These are phyloP conservation scores for Vicugna pacos DNA, from an alignment of 2,113 vertebrate species.

Conservation along the genomic window DNA sequence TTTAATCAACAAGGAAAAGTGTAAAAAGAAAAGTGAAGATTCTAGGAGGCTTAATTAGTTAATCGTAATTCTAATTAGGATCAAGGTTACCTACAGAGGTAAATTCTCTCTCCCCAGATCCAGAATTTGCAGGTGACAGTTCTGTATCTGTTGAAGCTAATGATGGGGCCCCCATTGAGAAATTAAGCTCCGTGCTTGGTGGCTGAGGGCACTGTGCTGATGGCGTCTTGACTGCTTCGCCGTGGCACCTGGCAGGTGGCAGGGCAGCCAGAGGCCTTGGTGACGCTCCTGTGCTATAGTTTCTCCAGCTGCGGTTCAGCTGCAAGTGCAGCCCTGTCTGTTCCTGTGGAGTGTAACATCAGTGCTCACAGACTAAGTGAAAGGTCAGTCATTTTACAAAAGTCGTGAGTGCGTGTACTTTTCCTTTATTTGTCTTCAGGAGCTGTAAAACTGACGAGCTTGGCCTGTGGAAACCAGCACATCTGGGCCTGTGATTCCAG, in stretches of 20 bases:
- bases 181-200: fast-evolving
- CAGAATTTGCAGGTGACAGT: background rate
- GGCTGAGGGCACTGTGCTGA: background rate
- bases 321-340: background rate
- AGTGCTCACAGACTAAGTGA: background rate
- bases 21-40: background rate
- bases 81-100: background rate
- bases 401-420: background rate
- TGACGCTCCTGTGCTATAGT: fast-evolving
- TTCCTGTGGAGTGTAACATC: slow-evolving; percentile 35
- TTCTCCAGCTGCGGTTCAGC: background rate
- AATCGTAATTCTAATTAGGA: background rate
- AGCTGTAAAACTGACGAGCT: slow-evolving; percentile 90
- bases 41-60: background rate
- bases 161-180: fast-evolving
- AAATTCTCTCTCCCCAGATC: background rate
- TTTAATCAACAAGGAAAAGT: background rate
- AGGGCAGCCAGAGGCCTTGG: background rate
- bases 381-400: background rate
- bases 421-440: slow-evolving; percentile 85
- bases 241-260: background rate
- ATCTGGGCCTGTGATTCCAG: slow-evolving; percentile 96
- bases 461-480: slow-evolving; percentile 96
- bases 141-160: fast-evolving
- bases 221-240: fast-evolving